These are phyloP conservation scores for Campylomormyrus tamandua DNA, from an alignment of 2,113 vertebrate species.

Conservation along the genomic window DNA sequence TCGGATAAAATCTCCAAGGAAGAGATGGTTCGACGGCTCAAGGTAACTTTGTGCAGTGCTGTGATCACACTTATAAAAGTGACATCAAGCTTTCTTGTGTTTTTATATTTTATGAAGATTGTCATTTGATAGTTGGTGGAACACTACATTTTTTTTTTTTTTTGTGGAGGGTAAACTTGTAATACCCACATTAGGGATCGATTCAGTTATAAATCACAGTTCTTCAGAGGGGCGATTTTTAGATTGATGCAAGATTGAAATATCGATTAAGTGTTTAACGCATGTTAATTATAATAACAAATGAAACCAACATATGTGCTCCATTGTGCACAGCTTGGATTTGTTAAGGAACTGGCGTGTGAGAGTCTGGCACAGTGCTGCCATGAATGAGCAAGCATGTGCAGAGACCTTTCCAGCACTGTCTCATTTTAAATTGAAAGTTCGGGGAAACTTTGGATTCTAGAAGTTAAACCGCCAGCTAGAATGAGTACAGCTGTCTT, in stretches of 20 bases:
- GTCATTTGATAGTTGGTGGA: neutral
- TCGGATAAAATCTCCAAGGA: constrained; percentile 99
- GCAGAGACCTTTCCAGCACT: neutral
- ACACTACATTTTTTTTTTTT: neutral
- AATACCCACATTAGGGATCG: neutral
- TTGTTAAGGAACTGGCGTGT: neutral
- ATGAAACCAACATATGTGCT: neutral
- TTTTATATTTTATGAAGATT: neutral
- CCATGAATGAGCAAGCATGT: neutral
- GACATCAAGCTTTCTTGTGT: neutral
- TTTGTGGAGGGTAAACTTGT: neutral
- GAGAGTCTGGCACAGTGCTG: neutral
- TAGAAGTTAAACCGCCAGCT: neutral
- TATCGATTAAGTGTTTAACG: neutral
- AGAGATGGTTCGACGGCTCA: constrained; percentile 96
- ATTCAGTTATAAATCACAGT: neutral
- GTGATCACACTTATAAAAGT: neutral
- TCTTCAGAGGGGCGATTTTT: neutral
- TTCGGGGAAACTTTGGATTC: neutral
- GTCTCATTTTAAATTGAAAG: neutral
- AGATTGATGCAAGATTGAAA: neutral
- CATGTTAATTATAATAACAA: neutral
- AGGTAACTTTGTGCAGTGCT: constrained; percentile 60
- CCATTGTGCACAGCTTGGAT: neutral
- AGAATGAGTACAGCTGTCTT: neutral